These are phyloP conservation scores for Prochilodus magdalenae DNA, from an alignment of 2,113 vertebrate genomes.

Conservation along the genomic window DNA sequence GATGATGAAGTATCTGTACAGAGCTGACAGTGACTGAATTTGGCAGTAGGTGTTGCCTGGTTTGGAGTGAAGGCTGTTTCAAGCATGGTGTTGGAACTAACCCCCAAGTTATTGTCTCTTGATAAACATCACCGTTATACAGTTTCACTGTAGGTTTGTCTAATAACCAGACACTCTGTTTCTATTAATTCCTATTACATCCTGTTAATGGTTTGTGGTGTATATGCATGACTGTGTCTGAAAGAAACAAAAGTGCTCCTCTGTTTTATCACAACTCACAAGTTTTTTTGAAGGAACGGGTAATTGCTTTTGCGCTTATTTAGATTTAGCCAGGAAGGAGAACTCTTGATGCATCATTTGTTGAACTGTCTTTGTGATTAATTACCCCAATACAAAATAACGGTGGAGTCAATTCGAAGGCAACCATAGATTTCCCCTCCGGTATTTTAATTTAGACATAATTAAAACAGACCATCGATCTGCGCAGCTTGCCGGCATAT, in stretches of 20 bases:
- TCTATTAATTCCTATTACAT: slow-evolving; percentile 1
- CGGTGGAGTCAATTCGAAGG: slow-evolving; percentile 48
- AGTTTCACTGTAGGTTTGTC: background rate
- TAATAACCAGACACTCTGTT: background rate
- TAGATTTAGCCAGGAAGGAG: background rate
- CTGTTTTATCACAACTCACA: background rate
- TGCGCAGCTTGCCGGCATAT: slow-evolving; percentile 49
- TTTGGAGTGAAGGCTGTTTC: slow-evolving; percentile 64
- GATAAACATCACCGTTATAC: background rate
- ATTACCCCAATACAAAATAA: slow-evolving; percentile 56
- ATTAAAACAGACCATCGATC: slow-evolving; percentile 66
- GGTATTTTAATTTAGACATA: slow-evolving; percentile 52
- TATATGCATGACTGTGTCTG: slow-evolving; percentile 21
- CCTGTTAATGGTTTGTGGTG: slow-evolving; percentile 5
- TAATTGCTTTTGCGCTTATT: slow-evolving; percentile 37
- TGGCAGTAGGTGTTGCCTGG: slow-evolving; percentile 84
- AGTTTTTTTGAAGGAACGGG: background rate
- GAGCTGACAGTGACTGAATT: slow-evolving; percentile 91
- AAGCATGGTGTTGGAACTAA: slow-evolving; percentile 80
- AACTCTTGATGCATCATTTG: slow-evolving; percentile 20
- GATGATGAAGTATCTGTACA: slow-evolving; percentile 98
- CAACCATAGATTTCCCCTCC: slow-evolving; percentile 51
- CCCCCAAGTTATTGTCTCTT: slow-evolving; percentile 38
- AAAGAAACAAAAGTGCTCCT: background rate
- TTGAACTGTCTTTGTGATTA: slow-evolving; percentile 61